Conservation (phyloP, 2,113 vertebrate genomes). For the Poecile atricapillus region DNA sequence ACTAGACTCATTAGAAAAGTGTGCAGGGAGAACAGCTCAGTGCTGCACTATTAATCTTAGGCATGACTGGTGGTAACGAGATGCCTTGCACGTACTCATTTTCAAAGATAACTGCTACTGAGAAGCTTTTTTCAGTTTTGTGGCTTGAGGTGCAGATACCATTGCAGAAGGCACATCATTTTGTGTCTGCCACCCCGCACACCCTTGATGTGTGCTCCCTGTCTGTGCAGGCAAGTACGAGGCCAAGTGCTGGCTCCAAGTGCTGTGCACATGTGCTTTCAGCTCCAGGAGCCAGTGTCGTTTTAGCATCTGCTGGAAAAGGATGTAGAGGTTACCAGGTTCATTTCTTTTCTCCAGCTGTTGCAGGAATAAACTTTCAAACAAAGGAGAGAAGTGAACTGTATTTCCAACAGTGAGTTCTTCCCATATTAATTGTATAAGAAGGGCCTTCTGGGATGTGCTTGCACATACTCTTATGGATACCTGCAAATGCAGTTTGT, state of each 20-base stretch:
- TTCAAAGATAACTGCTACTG: slow-evolving; percentile 11
- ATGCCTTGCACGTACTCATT: not conserved
- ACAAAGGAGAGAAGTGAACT: not conserved
- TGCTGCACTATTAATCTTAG: slow-evolving; percentile 16
- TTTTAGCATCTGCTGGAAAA: not conserved
- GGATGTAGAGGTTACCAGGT: not conserved
- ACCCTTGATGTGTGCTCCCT: not conserved
- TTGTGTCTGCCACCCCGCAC: not conserved
- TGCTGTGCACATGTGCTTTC: not conserved
- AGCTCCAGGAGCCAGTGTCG: not conserved
- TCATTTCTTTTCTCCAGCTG: not conserved
- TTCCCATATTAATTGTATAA: not conserved
- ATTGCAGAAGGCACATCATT: not conserved
- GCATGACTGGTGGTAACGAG: slow-evolving; percentile 3
- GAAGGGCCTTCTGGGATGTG: not conserved
- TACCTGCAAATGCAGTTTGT: not conserved
- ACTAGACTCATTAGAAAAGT: slow-evolving; percentile 23
- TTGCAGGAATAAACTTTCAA: slow-evolving; percentile 1
- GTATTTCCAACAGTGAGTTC: not conserved
- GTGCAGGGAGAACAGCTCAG: not conserved
- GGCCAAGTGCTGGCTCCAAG: not conserved
- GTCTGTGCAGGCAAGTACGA: not conserved
- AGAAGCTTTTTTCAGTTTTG: not conserved
- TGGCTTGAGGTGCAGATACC: not conserved
- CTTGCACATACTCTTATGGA: not conserved